Evolutionary conservation across 2,888 invertebrate genomes (phyloP).

Genomic region (Gastrophysa polygoni): DNA sequence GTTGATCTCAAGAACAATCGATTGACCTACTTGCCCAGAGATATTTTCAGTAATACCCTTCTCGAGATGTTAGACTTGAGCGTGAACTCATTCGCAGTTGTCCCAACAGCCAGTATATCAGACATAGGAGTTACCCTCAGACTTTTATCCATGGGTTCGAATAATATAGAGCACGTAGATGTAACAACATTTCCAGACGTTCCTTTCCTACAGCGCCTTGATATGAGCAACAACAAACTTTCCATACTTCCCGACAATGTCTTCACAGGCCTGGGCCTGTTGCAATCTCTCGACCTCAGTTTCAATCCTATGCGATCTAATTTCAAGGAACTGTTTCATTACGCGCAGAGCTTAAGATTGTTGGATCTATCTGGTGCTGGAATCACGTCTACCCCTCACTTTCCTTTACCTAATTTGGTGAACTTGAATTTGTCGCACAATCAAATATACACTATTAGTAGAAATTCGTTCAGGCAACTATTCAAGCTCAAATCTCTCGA

Average conservation of each 20-base stretch:
- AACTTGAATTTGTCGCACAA: slow-evolving; percentile 82
- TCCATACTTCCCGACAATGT: slow-evolving; percentile 88
- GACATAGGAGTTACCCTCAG: slow-evolving; percentile 81
- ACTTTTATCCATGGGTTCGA: slow-evolving; percentile 77
- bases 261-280: slow-evolving; percentile 79
- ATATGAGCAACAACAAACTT: slow-evolving; percentile 80
- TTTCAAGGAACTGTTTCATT: slow-evolving; percentile 86
- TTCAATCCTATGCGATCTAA: slow-evolving; percentile 82
- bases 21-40: slow-evolving; percentile 75
- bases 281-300: slow-evolving; percentile 81
- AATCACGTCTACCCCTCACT: slow-evolving; percentile 75
- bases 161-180: slow-evolving; percentile 84
- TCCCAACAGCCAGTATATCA: slow-evolving; percentile 77
- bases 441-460: slow-evolving; percentile 71
- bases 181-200: slow-evolving; percentile 86
- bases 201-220: slow-evolving; percentile 77
- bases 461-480: slow-evolving; percentile 74
- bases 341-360: slow-evolving; percentile 79
- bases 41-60: slow-evolving; percentile 79
- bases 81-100: slow-evolving; percentile 77
- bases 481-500: slow-evolving; percentile 74
- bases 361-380: slow-evolving; percentile 79
- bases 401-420: slow-evolving; percentile 78
- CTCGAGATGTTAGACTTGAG: slow-evolving; percentile 82
- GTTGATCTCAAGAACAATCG: slow-evolving; percentile 76